Base-by-base conservation (phyloP, 35 echinoderm and acorn worm species). In the Hemicentrotus pulcherrimus region DNA sequence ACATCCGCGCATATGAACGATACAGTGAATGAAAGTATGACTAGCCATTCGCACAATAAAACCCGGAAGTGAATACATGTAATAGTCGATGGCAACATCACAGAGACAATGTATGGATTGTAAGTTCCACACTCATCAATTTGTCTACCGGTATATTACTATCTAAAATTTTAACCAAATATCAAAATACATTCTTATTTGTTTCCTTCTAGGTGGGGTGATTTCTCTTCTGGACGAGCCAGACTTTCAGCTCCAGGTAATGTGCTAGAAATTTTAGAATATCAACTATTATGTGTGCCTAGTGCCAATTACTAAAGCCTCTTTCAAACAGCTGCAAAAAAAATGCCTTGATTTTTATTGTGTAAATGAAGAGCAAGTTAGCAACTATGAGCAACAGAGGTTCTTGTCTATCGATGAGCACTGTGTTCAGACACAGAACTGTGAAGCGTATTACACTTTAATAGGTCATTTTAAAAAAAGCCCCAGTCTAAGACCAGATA, bases 221-320 rank as follows among this genome's bases (percentile, higher is more conserved):
- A 98, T 98, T 52, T 97, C 97, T 45, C 91, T 98, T 58, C 92
- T 98, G 90, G 97, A 98, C 97, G 97, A 98, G 65, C 96, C 96
- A 95, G 97, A 98, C 48, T 94, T 92, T 58, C 92, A 98, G 86
- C 90, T 98, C 16, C 92, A 98, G 97, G 97, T 98, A 97, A 70
- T 22, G 45, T 46, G 9, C 31, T 32, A 85, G 71, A 15, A 94
- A 86, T 61, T 52, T 0, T 24, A 10, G 19, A 61, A 32, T 86
- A n/a, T 32, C 2, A 61, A 85, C 2, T 0, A 31, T 85, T 31
- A 24, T 32, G 15, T 9, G 31, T 31, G 46, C 46, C 24, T 47
- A 11, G 32, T 30, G 32, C 30, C 30, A 50, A 59, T 11, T 48
- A 48, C 47, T 24, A 24, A 55, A 41, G 13, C 8, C 19, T 90